Evolutionary conservation across 2,888 invertebrate species (phyloP), one percentile per base, ranked within the genome.

Genomic region (Allacma fusca): DNA sequence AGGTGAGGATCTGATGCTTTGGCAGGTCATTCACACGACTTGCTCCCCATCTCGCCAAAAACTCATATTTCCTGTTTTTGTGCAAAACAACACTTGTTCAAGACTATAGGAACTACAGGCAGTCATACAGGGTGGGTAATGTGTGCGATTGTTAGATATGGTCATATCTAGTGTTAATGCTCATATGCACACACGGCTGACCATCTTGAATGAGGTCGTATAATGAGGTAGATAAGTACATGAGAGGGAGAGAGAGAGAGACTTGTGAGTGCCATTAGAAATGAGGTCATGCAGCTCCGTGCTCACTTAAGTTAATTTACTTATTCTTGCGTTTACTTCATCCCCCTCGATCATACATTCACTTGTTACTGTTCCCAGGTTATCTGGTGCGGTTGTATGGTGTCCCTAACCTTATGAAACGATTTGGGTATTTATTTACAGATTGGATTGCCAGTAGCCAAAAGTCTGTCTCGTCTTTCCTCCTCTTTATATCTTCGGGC

Each of bases 401-500:
- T 40, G 7, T 5, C 40, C 5, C 40, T 40, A 9, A 13, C 7
- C 40, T 40, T 40, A 40, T 40, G 13, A 40, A 40, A 9, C 7
- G 40, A 5, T 40, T 40, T n/a, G n/a, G n/a, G 40, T 40, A 9
- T 40, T 40, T 40, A 50, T 50, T 62, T 79, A 65, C 75, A 83
- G 83, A 82, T 80, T 81, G 80, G 80, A 81, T 81, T 80, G 82
- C 83, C 83, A 83, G 81, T 83, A 82, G 82, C 82, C 83, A 83
- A 83, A 77, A 82, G 78, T 81, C 81, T 82, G 79, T 80, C 77
- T 80, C 78, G 78, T 79, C 80, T 81, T 79, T 79, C 77, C 76
- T 80, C 76, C 79, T 82, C 79, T 81, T 40, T 57, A 80, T 78
- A 76, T 82, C 80, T 82, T 82, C 81, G 80, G 81, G 81, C 82